phyloP scores from a whole-genome alignment of 2,888 invertebrate genomes.

The Calliscelio sp. region DNA sequence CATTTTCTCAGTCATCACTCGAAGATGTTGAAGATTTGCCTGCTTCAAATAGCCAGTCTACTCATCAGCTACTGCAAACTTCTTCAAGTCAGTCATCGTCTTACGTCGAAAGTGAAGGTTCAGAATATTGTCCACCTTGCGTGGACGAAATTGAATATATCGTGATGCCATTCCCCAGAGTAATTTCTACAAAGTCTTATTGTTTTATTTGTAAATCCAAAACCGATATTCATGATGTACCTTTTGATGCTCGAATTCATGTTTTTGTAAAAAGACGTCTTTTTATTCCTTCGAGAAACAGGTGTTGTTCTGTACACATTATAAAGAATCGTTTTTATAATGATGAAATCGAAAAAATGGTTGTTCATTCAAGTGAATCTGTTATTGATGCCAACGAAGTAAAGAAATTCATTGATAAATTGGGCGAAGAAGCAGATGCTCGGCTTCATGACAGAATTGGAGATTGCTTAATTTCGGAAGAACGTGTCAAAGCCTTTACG shows the following conservation, averaged over 20 bases:
- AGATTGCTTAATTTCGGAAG: conserved; percentile 44
- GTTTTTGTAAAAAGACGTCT: neutral
- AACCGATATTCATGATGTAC: neutral
- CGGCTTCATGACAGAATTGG: conserved; percentile 17
- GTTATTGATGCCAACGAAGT: neutral
- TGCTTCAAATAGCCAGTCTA: too few species aligned
- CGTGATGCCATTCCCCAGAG: conserved; percentile 2
- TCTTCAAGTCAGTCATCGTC: too few species aligned
- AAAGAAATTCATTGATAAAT: neutral
- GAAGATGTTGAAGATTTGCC: too few species aligned
- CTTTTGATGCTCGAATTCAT: neutral
- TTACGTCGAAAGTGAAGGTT: too few species aligned
- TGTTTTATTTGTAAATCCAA: neutral
- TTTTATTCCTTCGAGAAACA: conserved; percentile 25
- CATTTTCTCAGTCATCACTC: too few species aligned
- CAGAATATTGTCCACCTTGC: too few species aligned
- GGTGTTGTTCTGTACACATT: conserved; percentile 25
- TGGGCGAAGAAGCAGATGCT: neutral
- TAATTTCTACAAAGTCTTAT: neutral
- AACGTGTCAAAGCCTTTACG: conserved; percentile 55
- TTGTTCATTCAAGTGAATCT: neutral
- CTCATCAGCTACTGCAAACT: too few species aligned
- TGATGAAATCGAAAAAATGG: neutral
- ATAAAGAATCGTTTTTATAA: conserved; percentile 28
- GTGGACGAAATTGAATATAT: too few species aligned